Percentiles rank a stretch among this genome's conserved stretches.
Conservation (phyloP, 2,888 invertebrate genomes). For the Panopea generosa region DNA sequence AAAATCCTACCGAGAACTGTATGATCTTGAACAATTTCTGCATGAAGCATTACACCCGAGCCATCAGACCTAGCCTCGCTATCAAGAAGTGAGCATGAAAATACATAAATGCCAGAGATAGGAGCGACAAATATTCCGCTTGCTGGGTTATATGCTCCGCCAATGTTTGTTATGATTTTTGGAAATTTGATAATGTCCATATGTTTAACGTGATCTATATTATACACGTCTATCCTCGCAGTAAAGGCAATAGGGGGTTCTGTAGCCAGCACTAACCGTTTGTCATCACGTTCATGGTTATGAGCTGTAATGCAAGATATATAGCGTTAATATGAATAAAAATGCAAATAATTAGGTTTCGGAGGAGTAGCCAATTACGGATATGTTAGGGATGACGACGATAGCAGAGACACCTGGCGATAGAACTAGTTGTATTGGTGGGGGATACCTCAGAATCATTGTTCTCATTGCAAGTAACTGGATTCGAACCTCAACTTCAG, state of each 20-base stretch:
- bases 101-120: slow-evolving; percentile 24
- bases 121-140: slow-evolving; percentile 32
- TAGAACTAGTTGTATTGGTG: no score
- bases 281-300: no score
- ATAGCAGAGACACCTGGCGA: no score
- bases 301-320: no score
- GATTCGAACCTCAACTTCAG: no score
- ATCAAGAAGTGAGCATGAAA: slow-evolving; percentile 37
- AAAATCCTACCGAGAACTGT: slow-evolving; percentile 29
- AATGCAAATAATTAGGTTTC: no score
- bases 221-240: slow-evolving; percentile 8
- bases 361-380: no score
- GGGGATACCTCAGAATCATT: no score
- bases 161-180: slow-evolving; percentile 17
- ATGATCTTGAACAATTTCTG: slow-evolving; percentile 37
- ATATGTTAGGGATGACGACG: no score
- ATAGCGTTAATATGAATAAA: no score
- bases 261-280: not conserved
- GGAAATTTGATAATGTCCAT: slow-evolving; percentile 16
- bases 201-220: slow-evolving; percentile 17
- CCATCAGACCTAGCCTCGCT: slow-evolving; percentile 6
- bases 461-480: no score
- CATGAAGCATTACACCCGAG: slow-evolving; percentile 30
- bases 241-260: slow-evolving; percentile 28
- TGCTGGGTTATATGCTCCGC: slow-evolving; percentile 19